phyloP scores from a whole-genome alignment of 2,797 vertebrate species.

The Notolepis coatsorum region DNA sequence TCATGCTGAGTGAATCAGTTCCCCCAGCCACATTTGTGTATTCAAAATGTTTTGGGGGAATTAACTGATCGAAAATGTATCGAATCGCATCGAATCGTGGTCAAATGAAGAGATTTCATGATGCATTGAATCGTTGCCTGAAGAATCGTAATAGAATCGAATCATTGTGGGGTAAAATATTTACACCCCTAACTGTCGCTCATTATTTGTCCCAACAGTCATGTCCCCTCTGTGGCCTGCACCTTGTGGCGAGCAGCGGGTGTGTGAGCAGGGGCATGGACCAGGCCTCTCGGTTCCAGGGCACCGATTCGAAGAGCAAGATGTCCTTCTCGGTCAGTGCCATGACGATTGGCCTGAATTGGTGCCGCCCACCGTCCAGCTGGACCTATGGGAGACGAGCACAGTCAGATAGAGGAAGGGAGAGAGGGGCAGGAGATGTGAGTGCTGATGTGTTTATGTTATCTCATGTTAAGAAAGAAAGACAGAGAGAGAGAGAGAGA shows the following conservation, averaged over 20 bases:
- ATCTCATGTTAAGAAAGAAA: slow-evolving; percentile 4
- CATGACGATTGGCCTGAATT: slow-evolving; percentile 90
- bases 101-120: no score
- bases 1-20: no score
- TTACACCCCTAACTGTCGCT: no score
- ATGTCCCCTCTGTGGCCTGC: no score
- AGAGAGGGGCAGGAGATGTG: neutral
- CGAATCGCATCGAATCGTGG: no score
- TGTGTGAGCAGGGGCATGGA: slow-evolving; percentile 90
- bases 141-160: no score
- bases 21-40: no score
- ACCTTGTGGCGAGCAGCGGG: slow-evolving; percentile 95
- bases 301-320: slow-evolving; percentile 92
- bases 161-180: no score
- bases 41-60: no score
- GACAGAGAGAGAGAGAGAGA: neutral
- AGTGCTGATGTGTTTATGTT: neutral
- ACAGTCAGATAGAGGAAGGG: neutral
- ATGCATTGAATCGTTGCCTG: no score
- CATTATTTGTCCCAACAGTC: no score
- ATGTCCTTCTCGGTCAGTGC: slow-evolving; percentile 96
- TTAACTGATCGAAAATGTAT: no score
- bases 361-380: slow-evolving; percentile 90
- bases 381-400: slow-evolving; percentile 75
- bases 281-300: slow-evolving; percentile 93